Conservation (phyloP, 2,888 invertebrate species). For the Trichopria drosophilae region DNA sequence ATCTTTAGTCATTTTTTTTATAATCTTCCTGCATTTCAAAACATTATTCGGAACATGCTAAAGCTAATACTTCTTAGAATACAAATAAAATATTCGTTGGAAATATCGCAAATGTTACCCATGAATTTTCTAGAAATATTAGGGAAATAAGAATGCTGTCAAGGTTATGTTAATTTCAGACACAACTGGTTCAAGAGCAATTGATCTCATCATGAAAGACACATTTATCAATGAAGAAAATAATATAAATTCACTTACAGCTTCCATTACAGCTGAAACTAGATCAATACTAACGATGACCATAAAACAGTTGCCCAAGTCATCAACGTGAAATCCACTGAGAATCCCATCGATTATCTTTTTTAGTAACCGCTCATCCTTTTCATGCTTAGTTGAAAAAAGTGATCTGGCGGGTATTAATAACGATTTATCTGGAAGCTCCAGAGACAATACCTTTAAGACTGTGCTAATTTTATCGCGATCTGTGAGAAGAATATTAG, state of each 20-base stretch:
- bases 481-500: conserved; percentile 54
- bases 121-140: no score
- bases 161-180: no score
- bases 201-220: conserved; percentile 8
- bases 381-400: conserved; percentile 62
- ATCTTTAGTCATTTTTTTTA: no score
- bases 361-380: conserved; percentile 59
- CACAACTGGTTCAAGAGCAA: no score
- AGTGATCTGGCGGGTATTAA: conserved; percentile 61
- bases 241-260: conserved; percentile 56
- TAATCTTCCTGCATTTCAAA: no score
- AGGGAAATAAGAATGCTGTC: no score
- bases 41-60: no score
- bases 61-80: no score
- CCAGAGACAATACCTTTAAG: conserved; percentile 63
- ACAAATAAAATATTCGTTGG: no score
- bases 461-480: conserved; percentile 70
- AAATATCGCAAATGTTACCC: no score
- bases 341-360: conserved; percentile 60
- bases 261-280: conserved; percentile 69
- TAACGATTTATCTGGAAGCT: conserved; percentile 59
- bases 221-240: not conserved
- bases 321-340: conserved; percentile 59
- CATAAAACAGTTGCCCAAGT: conserved; percentile 65
- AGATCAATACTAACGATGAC: conserved; percentile 67